Conservation (phyloP, 2,888 invertebrate genomes). For the Aphidoletes aphidimyza region DNA sequence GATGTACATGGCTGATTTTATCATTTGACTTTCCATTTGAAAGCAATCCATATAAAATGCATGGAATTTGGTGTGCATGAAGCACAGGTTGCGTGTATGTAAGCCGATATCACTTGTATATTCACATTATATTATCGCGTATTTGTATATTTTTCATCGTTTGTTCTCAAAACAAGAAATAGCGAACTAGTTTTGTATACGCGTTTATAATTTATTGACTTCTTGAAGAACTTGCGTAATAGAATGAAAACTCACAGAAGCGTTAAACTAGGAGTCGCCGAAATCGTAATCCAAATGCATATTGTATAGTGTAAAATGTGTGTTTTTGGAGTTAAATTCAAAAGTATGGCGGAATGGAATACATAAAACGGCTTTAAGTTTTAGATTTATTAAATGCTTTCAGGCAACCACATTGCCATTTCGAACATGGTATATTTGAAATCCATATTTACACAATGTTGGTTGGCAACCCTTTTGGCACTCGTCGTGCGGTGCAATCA, state of each 20-base stretch:
- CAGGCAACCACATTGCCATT: not conserved
- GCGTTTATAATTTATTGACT: conserved; percentile 26
- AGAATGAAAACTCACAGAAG: not conserved
- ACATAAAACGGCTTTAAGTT: conserved; percentile 44
- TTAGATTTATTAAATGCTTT: conserved; percentile 52
- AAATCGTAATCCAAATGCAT: conserved; percentile 34
- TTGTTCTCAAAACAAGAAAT: not conserved
- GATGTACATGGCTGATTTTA: conserved; percentile 8
- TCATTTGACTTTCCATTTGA: conserved; percentile 31
- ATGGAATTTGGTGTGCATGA: not conserved
- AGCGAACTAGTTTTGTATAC: not conserved
- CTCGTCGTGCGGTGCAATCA: not conserved
- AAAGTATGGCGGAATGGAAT: not conserved
- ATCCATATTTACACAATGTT: not conserved
- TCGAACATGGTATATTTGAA: not conserved
- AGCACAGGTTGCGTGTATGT: conserved; percentile 33
- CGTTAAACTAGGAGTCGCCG: conserved; percentile 10
- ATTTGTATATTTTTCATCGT: not conserved
- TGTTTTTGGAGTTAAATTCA: not conserved
- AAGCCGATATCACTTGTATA: conserved; percentile 12
- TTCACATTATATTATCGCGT: not conserved
- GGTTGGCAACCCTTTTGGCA: not conserved
- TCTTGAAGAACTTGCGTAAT: not conserved
- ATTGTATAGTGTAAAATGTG: no score
- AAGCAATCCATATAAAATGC: no score